Evolutionary conservation across 2,797 vertebrate genomes (phyloP), one percentile per base, ranked within the genome.

Genomic region (Pelodytes ibericus): DNA sequence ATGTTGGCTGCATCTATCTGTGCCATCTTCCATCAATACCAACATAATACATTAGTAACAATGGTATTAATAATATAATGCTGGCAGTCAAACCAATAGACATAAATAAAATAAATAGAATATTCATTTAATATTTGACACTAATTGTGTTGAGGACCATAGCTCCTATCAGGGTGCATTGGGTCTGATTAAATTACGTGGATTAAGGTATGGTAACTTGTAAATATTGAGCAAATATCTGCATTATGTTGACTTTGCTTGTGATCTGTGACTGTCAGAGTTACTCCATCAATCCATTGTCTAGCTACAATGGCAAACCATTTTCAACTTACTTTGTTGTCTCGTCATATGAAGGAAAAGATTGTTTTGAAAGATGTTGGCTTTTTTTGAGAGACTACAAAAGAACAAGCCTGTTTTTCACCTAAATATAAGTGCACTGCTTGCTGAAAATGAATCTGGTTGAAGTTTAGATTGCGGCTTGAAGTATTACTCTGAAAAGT

Each of bases 311-410:
- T 41, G 51, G 59, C 63, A 47, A 20, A 26, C n/a, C 63, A 10
- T 53, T 31, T 64, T 59, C 72, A 26, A 25, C 39, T 8, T 47
- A 27, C 65, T 62, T 62, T 62, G 57, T 69, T 75, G 65, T 69
- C 57, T 53, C 13, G 41, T n/a, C 30, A n/a, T 25, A 75, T 29
- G 27, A 68, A 44, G 20, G 26, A 61, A 69, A 75, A 53, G 68
- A 39, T 75, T 62, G 41, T 62, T 69, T 69, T 68, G 73, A 69
- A 60, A 58, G 30, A 60, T 75, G 41, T 61, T 61, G 65, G 36
- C 73, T 75, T 69, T 60, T n/a, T 31, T 36, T 69, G 74, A 69
- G 57, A 62, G 64, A 61, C 29, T 53, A 56, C 41, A 61, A 75
- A 69, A 58, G 57, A 27, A 66, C 29, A 47, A 30, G 18, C 13